Conservation (phyloP, 2,888 invertebrate species). For the Lasius fuliginosus region DNA sequence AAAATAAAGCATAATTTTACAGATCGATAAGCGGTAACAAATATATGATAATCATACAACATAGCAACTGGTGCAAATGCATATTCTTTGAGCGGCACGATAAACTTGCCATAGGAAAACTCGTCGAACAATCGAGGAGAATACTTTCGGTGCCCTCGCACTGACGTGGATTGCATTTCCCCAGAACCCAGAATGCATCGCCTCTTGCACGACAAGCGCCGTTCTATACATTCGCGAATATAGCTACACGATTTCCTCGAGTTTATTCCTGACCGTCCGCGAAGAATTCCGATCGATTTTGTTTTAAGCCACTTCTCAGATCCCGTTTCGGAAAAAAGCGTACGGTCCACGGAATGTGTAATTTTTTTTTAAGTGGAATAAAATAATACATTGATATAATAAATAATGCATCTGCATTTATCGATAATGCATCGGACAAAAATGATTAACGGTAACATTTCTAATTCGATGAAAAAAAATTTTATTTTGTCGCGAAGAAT, state of each 20-base stretch:
- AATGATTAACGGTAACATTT: neutral
- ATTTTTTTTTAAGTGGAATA: neutral
- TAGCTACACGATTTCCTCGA: constrained; percentile 55
- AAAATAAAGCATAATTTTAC: neutral
- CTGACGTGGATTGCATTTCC: constrained; percentile 52
- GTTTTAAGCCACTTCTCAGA: constrained; percentile 39
- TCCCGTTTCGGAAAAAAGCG: neutral
- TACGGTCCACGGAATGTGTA: neutral
- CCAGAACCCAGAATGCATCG: constrained; percentile 48
- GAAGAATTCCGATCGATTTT: constrained; percentile 41
- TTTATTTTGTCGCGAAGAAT: neutral
- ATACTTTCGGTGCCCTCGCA: constrained; percentile 51
- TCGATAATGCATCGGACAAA: neutral
- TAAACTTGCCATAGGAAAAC: constrained; percentile 55
- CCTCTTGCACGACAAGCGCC: constrained; percentile 35
- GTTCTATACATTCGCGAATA: constrained; percentile 31
- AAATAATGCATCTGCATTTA: neutral
- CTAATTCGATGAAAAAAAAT: neutral
- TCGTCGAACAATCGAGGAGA: constrained; percentile 41
- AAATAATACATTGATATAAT: neutral
- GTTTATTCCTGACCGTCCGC: constrained; percentile 44
- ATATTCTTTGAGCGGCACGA: constrained; percentile 24
- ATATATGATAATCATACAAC: constrained; percentile 37
- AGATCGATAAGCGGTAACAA: constrained; percentile 43
- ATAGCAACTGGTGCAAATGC: constrained; percentile 37